Base-by-base conservation (phyloP, 92 coral and sea anemone species). In the Phymanthus crucifer region DNA sequence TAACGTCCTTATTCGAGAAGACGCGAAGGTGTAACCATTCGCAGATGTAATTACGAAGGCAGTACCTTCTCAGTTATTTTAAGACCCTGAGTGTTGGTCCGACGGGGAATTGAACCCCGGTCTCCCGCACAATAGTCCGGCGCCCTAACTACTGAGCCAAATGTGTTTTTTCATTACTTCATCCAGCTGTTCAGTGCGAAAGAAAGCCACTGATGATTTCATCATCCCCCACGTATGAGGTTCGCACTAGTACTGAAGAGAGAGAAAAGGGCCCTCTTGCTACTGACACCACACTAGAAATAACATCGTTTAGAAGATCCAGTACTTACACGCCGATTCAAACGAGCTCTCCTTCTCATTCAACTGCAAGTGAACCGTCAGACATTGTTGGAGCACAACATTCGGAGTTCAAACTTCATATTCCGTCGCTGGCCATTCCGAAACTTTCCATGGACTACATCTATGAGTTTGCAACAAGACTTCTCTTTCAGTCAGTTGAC, bases 401-500 rank as follows among this genome's bases (percentile, higher is more conserved):
- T 67, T 74, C 89, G 21, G 94, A 87, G 29, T 92, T 92, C 79
- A 90, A 82, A 70, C 87, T 92, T 6, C 88, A 82, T 40, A 80
- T 87, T 47, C 97, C 97, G 46, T 84, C 90, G 19, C 80, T 96
- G 38, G 87, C 84, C 66, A 92, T 85, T 54, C 87, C 90, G 32
- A 70, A 85, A 14, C 79, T 93, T 36, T 90, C 98, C 35, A 96
- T 96, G 99, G 99, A 96, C 29, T 96, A 96, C 71, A 90, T 96
- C 73, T 91, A 96, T 76, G 99, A 96, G 75, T 84, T 96, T 75
- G 99, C 99, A 69, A 96, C 99, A 19, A 88, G 99, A 37, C 99
- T 96, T 37, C 89, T 96, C 78, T 96, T 96, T 66, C 90, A 91
- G 12, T 88, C 99, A 13, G 90, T 96, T 21, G 99, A 96, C 66